Percentiles rank a stretch among this genome's conserved stretches.
These are phyloP conservation scores for Drosophila pseudotakahashii DNA, from an alignment of 2,888 invertebrate species.

Conservation along the genomic window DNA sequence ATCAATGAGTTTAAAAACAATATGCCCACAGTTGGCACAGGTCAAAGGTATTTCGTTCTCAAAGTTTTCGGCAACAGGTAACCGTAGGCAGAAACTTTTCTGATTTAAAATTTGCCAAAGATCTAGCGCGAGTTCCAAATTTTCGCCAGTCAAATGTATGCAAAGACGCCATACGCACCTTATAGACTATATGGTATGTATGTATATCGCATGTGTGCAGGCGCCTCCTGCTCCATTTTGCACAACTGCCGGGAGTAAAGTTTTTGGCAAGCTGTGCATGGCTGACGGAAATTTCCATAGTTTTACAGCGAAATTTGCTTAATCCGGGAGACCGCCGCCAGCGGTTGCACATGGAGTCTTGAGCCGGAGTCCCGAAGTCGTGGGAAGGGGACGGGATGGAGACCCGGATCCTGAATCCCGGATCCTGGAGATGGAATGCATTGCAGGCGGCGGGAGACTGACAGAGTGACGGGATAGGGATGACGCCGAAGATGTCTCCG, in stretches of 20 bases:
- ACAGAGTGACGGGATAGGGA: conserved; percentile 13
- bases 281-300: conserved; percentile 38
- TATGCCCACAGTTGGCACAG: neutral
- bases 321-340: conserved; percentile 37
- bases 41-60: neutral
- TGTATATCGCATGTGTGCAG: conserved; percentile 4
- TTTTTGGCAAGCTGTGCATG: conserved; percentile 35
- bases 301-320: conserved; percentile 45
- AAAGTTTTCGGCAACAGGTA: conserved; percentile 5
- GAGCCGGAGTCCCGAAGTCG: neutral
- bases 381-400: too few relatives aligned
- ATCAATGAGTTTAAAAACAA: too few relatives aligned
- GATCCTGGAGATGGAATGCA: conserved; percentile 1
- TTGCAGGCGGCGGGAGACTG: neutral
- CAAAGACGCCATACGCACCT: conserved; percentile 7
- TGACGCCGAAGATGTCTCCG: neutral
- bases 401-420: neutral
- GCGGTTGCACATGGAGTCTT: conserved; percentile 26
- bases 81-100: conserved; percentile 12
- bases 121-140: conserved; percentile 5
- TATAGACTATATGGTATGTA: neutral
- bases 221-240: conserved; percentile 8
- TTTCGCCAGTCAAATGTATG: conserved; percentile 16
- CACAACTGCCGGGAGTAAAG: conserved; percentile 18
- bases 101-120: conserved; percentile 28